Base-by-base conservation (phyloP, 2,113 vertebrate genomes). In the Pipra filicauda region DNA sequence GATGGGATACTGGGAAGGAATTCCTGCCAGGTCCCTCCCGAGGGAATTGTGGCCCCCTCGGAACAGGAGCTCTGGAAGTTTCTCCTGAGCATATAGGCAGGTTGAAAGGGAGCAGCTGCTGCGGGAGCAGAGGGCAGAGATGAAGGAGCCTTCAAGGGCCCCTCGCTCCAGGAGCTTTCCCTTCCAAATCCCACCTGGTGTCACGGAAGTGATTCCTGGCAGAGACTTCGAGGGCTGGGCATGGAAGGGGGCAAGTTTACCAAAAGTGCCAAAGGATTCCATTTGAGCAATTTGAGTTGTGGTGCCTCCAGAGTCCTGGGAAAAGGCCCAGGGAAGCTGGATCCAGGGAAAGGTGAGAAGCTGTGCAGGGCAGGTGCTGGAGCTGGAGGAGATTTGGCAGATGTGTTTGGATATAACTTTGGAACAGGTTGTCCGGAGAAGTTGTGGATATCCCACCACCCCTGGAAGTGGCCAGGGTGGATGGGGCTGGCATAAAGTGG, bases 61-160 rank as follows among this genome's bases (percentile, higher is more conserved):
- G 55, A 52, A 8, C 61, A 1, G 4, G 30, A 69, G 74, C 54
- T 55, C 58, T 19, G 23, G 17, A 24, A 52, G n/a, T 27, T 90
- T 31, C 71, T 51, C n/a, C 0, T 0, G 41, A 93, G 88, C 93
- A 75, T 52, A 66, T 83, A 80, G 61, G 16, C 48, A 21, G 62
- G 19, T 73, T 77, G 85, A 12, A 43, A 92, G 58, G 14, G n/a
- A 91, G 93, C 93, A 91, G 91, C 15, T 91, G 89, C 90, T 85
- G 61, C 59, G 0, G 1, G 67, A 76, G 82, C 73, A 44, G 9
- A 57, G 88, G 67, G 52, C 85, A 89, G 54, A 93, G 80, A 66
- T 66, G 84, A 79, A 74, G 84, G 5, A 35, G 11, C 46, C 66
- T 93, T 91, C 48, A 10, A 65, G 88, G 75, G 61, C 19, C 22